phyloP scores from a whole-genome alignment of 2,113 vertebrate species.

The Caracal caracal region DNA sequence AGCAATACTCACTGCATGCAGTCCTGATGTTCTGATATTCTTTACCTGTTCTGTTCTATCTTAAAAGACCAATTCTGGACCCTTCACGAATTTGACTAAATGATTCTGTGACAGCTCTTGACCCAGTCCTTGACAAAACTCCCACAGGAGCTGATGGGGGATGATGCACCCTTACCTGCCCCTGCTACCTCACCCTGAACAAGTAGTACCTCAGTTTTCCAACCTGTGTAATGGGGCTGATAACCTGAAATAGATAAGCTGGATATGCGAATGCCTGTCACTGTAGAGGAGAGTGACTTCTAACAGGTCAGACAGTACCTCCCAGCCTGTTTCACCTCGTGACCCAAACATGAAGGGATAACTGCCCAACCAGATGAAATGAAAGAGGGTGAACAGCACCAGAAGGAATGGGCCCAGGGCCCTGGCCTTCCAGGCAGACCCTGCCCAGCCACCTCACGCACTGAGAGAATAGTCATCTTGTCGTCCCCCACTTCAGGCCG shows the following conservation, averaged over 20 bases:
- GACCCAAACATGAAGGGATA: too few relatives aligned
- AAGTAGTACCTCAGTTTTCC: background rate
- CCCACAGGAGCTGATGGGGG: background rate
- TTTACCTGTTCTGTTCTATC: background rate
- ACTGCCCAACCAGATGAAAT: background rate
- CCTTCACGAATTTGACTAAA: background rate
- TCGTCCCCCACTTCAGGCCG: background rate
- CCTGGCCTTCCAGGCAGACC: background rate
- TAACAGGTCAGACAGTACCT: background rate
- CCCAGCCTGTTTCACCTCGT: background rate
- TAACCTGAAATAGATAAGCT: background rate
- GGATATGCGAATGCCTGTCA: background rate
- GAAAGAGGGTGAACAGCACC: background rate
- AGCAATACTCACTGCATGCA: background rate
- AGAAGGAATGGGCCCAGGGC: background rate
- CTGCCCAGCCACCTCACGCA: fast-evolving
- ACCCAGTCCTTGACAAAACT: background rate
- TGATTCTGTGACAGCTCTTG: background rate
- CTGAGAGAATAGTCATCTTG: background rate
- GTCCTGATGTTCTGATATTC: background rate
- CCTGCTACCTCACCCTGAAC: background rate
- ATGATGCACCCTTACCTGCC: fast-evolving
- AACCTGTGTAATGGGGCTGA: background rate
- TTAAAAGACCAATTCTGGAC: background rate
- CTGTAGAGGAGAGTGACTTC: background rate